Base-by-base conservation (phyloP, 2,888 invertebrate species). In the Drosophila incognita region DNA sequence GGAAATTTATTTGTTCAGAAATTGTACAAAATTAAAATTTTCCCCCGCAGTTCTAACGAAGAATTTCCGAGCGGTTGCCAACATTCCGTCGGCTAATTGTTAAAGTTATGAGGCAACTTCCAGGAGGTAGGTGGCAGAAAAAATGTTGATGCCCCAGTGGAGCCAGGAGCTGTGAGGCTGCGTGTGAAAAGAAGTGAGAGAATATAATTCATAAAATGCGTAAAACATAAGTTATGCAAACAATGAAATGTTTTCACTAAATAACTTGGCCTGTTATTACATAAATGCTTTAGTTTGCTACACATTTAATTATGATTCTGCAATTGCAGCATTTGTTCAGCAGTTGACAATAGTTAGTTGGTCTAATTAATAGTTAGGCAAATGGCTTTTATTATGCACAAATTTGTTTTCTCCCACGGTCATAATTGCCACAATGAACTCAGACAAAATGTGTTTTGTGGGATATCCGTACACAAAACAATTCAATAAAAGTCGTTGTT, bases 1-100 rank as follows among this genome's bases (percentile, higher is more conserved):
- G 7, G 15, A 18, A 72, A 65, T 65, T 48, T 75, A 62, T 75
- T 67, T 61, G 42, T 65, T 21, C 24, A 33, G 27, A 59, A 69
- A 70, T 67, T 61, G 62, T 36, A 35, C 61, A 24, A 79, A 73
- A 73, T 75, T 65, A 69, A 42, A 40, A 69, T 64, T 67, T 62
- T 31, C 46, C 18, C 29, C 53, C 56, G 46, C 49, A 42, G 48
- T 36, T 59, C 31, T 48, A 42, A 40, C 56, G 69, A 63, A 74
- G 72, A 69, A 67, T 76, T 64, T 56, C 40, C 40, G 48, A 33
- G 53, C 69, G 65, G 69, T 69, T 69, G 57, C 56, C 56, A 70
- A 70, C 69, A 62, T 77, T 77, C 49, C 33, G 29, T 58, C 60
- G 52, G 71, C 71, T 85, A 83, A 83, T 83, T 83, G 83, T 75